phyloP scores from a whole-genome alignment of 92 coral and sea anemone genomes.

The Siderastrea siderea region DNA sequence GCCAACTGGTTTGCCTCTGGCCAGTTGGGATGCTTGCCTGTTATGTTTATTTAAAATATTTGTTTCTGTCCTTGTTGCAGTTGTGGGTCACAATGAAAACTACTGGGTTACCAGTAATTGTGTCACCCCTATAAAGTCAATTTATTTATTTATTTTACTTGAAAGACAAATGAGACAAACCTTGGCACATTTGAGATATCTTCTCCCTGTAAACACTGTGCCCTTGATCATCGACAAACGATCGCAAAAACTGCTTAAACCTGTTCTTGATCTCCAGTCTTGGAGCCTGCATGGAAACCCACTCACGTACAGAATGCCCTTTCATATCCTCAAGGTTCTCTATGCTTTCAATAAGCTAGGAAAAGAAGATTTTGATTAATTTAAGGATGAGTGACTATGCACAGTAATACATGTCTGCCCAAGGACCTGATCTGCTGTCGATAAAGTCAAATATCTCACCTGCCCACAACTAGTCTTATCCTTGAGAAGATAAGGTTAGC shows the following conservation, averaged over 20 bases:
- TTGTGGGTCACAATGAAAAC: too few relatives aligned
- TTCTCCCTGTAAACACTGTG: conserved; percentile 98
- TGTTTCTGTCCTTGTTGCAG: too few relatives aligned
- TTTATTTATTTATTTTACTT: too few relatives aligned
- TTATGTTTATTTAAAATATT: too few relatives aligned
- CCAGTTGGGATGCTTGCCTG: too few relatives aligned
- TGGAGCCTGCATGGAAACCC: conserved; percentile 99
- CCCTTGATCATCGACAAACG: conserved; percentile 97
- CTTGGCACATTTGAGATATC: conserved; percentile 97
- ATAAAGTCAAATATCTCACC: neutral
- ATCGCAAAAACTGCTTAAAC: conserved; percentile 96
- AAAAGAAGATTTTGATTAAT: neutral
- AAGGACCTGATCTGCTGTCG: neutral
- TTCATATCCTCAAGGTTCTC: conserved; percentile 99
- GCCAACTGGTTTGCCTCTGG: too few relatives aligned
- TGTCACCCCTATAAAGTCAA: too few relatives aligned
- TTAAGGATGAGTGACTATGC: neutral
- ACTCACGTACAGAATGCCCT: conserved; percentile 99
- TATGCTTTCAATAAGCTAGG: conserved; percentile 92
- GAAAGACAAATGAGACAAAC: conserved; percentile 30
- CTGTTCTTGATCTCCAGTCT: conserved; percentile 96
- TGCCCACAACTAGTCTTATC: too few relatives aligned
- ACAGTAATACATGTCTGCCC: too few relatives aligned
- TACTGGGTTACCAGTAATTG: too few relatives aligned
- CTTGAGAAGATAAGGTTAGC: too few relatives aligned